These are phyloP conservation scores for Metallyticus violacea DNA, from an alignment of 2,888 invertebrate genomes.

Conservation along the genomic window DNA sequence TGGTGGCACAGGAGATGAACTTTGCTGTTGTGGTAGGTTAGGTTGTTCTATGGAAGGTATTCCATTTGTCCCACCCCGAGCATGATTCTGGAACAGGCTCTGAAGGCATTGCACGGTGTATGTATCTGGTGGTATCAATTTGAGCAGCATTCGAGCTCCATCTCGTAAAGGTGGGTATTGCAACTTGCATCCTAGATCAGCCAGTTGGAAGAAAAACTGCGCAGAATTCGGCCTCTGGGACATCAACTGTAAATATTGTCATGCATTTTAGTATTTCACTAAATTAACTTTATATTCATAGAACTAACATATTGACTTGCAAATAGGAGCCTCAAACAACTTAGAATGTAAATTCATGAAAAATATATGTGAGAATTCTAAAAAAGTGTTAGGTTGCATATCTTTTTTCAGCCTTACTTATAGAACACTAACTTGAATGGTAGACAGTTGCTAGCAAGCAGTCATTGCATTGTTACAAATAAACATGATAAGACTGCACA, in stretches of 20 bases:
- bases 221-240: conserved; percentile 75
- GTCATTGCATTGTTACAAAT: no score
- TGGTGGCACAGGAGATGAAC: conserved; percentile 31
- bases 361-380: no score
- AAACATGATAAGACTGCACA: no score
- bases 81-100: conserved; percentile 34
- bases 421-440: no score
- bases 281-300: no score
- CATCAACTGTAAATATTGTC: conserved; percentile 65
- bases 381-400: no score
- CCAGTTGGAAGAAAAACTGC: conserved; percentile 80
- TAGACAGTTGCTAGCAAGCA: no score
- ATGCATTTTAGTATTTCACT: neutral
- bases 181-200: conserved; percentile 82
- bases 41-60: conserved; percentile 13
- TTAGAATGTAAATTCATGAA: no score
- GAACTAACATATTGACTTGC: no score
- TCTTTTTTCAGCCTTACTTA: no score
- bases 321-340: no score
- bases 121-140: conserved; percentile 75
- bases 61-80: conserved; percentile 5
- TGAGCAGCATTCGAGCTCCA: conserved; percentile 74
- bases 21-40: neutral
- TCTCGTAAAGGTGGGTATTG: conserved; percentile 79
- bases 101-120: conserved; percentile 59